These are phyloP conservation scores for Acanthacorydalis orientalis DNA, from an alignment of 2,888 invertebrate species.

Conservation along the genomic window DNA sequence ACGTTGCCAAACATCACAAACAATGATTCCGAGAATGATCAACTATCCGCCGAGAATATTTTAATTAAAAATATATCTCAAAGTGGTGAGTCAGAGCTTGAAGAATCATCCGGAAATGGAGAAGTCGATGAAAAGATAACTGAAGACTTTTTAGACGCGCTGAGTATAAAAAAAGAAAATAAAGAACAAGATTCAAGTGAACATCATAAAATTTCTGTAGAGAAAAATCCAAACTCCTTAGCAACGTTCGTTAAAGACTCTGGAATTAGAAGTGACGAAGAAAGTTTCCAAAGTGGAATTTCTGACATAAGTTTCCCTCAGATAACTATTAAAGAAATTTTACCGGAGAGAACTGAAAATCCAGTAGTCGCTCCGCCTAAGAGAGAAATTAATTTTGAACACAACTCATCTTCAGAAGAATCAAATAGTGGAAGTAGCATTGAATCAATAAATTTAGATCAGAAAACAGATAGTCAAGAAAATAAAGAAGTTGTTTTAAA, in stretches of 20 bases:
- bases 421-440: slow-evolving; percentile 12
- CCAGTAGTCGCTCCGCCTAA: slow-evolving; percentile 21
- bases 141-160: too few species aligned
- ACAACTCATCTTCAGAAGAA: slow-evolving; percentile 28
- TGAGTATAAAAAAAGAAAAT: background rate
- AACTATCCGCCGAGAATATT: background rate
- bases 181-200: background rate
- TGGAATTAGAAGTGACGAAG: slow-evolving; percentile 16
- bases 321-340: slow-evolving; percentile 41
- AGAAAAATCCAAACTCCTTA: slow-evolving; percentile 14
- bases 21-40: background rate
- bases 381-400: slow-evolving; percentile 21
- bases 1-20: too few species aligned
- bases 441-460: slow-evolving; percentile 7
- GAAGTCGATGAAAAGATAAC: too few species aligned
- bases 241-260: slow-evolving; percentile 21
- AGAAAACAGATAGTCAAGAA: background rate
- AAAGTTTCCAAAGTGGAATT: background rate
- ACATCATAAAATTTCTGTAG: slow-evolving; percentile 11
- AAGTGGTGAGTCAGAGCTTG: too few species aligned
- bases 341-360: slow-evolving; percentile 28
- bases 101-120: too few species aligned
- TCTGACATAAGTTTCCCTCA: slow-evolving; percentile 7
- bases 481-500: slow-evolving; percentile 28
- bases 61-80: background rate